Evolutionary conservation across 2,113 vertebrate genomes (phyloP).

Genomic region (Camelus bactrianus): DNA sequence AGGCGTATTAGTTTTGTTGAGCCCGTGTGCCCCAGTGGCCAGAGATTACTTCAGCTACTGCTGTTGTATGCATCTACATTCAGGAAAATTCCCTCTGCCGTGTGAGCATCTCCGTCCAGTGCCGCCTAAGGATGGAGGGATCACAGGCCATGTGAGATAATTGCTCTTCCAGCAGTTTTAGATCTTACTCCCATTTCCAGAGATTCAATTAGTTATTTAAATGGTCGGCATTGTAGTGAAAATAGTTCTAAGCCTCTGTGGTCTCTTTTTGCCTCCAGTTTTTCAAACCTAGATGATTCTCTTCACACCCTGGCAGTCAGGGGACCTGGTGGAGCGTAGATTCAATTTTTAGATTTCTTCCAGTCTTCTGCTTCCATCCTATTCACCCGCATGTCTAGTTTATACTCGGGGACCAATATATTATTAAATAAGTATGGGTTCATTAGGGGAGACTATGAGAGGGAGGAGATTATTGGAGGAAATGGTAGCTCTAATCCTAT

Average conservation of each 20-base stretch:
- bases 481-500: neutral
- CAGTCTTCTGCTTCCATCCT: slow-evolving; percentile 11
- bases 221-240: slow-evolving; percentile 48
- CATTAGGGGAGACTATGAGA: slow-evolving; percentile 22
- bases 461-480: neutral
- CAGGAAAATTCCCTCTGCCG: neutral
- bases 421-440: slow-evolving; percentile 63
- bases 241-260: slow-evolving; percentile 56
- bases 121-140: neutral
- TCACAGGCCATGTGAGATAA: neutral
- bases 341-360: slow-evolving; percentile 69
- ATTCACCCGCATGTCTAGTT: slow-evolving; percentile 35
- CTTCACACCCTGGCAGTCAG: slow-evolving; percentile 39
- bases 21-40: neutral
- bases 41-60: neutral
- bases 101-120: neutral
- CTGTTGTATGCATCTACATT: neutral
- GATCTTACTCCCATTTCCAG: slow-evolving; percentile 63
- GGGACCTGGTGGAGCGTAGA: slow-evolving; percentile 41
- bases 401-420: neutral
- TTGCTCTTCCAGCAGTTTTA: slow-evolving; percentile 30
- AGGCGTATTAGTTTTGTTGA: neutral
- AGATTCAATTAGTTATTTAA: slow-evolving; percentile 67
- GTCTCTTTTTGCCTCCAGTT: slow-evolving; percentile 20
- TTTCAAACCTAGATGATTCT: slow-evolving; percentile 59